A percentile compares a stretch with the other conserved stretches of the same genome.
These are phyloP conservation scores for Erpornis zantholeuca DNA, from an alignment of 2,113 vertebrate genomes.

Conservation along the genomic window DNA sequence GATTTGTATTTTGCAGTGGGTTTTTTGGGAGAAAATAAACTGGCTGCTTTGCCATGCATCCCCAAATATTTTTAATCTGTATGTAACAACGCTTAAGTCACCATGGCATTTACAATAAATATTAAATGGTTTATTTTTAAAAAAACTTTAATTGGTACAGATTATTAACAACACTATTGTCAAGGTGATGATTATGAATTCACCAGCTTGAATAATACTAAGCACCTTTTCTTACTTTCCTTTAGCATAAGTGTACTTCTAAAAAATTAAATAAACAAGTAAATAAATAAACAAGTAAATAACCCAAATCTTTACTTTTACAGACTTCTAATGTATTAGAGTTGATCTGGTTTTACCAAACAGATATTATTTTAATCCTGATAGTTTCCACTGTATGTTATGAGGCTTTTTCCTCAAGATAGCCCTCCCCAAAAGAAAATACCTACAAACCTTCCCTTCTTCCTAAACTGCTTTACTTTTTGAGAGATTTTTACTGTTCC, in stretches of 20 bases:
- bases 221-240: neutral
- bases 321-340: neutral
- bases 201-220: neutral
- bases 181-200: neutral
- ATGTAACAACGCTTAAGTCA: conserved; percentile 56
- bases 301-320: neutral
- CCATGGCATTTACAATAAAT: conserved; percentile 57
- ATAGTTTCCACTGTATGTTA: conserved; percentile 4
- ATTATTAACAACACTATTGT: conserved; percentile 36
- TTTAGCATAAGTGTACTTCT: neutral
- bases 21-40: neutral
- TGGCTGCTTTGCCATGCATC: neutral
- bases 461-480: neutral
- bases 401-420: neutral
- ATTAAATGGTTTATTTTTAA: conserved; percentile 56
- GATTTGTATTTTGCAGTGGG: neutral
- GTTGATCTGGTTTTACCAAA: conserved; percentile 30
- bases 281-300: neutral
- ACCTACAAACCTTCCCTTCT: neutral
- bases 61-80: conserved; percentile 49
- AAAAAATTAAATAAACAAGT: neutral
- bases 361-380: neutral
- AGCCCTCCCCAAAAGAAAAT: neutral
- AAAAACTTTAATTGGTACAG: conserved; percentile 59
- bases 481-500: conserved; percentile 53